Evolutionary conservation across 1,140 invertebrate species (phyloP).

Genomic region (Lamellibrachia luymesi): DNA sequence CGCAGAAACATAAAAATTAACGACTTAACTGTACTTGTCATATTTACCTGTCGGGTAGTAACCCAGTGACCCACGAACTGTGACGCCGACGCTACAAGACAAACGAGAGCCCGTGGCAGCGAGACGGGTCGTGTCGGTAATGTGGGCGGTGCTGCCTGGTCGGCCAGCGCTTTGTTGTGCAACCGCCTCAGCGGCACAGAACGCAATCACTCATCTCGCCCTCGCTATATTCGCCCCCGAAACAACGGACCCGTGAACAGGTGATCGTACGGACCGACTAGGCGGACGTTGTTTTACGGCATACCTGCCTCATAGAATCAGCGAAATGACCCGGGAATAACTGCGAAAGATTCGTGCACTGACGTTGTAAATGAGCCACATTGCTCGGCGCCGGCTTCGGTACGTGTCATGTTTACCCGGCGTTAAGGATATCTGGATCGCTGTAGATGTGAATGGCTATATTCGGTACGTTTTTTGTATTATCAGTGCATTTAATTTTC

Average conservation of each 20-base stretch:
- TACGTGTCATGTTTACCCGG: background rate
- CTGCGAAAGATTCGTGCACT: background rate
- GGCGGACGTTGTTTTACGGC: background rate
- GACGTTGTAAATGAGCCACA: background rate
- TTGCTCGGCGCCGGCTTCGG: background rate
- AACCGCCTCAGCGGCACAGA: background rate
- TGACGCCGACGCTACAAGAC: background rate
- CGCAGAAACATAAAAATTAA: background rate
- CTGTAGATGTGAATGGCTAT: background rate
- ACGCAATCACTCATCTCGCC: background rate
- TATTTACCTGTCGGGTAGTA: background rate
- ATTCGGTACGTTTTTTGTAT: background rate
- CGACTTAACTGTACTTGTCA: background rate
- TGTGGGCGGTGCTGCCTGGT: background rate
- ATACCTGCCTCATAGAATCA: background rate
- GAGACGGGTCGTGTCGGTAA: background rate
- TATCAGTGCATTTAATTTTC: background rate
- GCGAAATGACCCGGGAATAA: background rate
- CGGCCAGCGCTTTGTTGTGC: background rate
- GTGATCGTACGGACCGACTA: background rate
- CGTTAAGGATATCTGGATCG: background rate
- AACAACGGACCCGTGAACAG: background rate
- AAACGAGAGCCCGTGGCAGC: background rate
- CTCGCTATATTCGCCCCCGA: background rate
- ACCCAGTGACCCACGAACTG: background rate